Evolutionary conservation across 2,797 vertebrate species (phyloP), one percentile per base, ranked within the genome.

Genomic region (Hydrocynus forskahlii): DNA sequence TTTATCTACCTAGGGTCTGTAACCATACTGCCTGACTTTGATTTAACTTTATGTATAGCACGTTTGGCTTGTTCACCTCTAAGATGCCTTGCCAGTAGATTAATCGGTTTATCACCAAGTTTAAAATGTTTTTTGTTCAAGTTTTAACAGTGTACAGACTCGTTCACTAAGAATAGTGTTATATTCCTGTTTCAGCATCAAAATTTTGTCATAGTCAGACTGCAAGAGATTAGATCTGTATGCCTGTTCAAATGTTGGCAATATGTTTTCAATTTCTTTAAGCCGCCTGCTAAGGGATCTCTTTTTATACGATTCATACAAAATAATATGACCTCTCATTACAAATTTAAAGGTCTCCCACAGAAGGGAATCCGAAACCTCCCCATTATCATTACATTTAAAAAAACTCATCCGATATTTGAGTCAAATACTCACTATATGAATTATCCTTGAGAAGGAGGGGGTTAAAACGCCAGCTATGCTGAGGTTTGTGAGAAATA

Each of bases 271-370:
- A 50, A 76, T 76, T 64, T 62, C 8, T 10, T 10, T 9, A 19
- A 76, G 43, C 7, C 21, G 23, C 6, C 13, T 50, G 12, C 29
- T 64, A 1, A 10, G 19, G 7, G 1, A 5, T 40, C n/a, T 66
- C 14, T 67, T 67, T n/a, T 62, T 54, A 16, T 7, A 5, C 2
- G 29, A 54, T 40, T 67, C 50, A 67, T 4, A 77, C 5, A 48
- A 55, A 0, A 55, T 16, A 25, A 67, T 68, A 2, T 77, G 12
- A 66, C 75, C 48, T n/a, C 25, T 12, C 16, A 66, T 13, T 4
- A 54, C 60, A 4, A 21, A 60, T 16, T 76, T 76, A 4, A 74
- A 5, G 0, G 72, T 60, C 5, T 74, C 72, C 72, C 55, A 74
- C 0, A 74, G 8, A 9, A 21, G 21, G 6, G 54, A 59, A 13